Evolutionary conservation across 2,113 vertebrate species (phyloP).

Genomic region (Cyprinodon variegatus): DNA sequence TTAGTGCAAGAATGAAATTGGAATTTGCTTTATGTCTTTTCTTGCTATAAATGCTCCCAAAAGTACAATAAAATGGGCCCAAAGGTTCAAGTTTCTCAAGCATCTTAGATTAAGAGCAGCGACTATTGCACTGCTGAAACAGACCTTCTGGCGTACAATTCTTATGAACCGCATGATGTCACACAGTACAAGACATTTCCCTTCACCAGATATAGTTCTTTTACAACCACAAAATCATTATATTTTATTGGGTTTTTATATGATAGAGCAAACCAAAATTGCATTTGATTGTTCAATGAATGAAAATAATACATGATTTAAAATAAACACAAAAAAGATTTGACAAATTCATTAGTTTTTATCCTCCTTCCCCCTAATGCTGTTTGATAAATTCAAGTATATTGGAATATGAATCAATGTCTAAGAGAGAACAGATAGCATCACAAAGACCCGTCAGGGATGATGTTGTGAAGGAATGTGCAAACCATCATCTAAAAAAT

Average conservation of each 20-base stretch:
- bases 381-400: neutral
- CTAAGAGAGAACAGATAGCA: too few relatives aligned
- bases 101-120: neutral
- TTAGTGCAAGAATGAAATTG: slow-evolving; percentile 33
- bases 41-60: slow-evolving; percentile 34
- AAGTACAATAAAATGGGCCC: slow-evolving; percentile 20
- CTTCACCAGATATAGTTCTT: neutral
- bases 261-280: neutral
- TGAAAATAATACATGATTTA: neutral
- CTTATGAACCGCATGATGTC: neutral
- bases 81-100: slow-evolving; percentile 21
- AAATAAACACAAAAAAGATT: neutral
- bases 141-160: neutral
- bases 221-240: neutral
- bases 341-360: neutral
- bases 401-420: neutral
- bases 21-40: slow-evolving; percentile 43
- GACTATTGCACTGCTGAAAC: neutral
- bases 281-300: neutral
- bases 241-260: neutral
- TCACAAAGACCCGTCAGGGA: too few relatives aligned
- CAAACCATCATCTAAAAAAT: too few relatives aligned
- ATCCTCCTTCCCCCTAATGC: neutral
- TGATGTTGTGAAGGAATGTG: too few relatives aligned
- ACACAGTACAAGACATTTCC: neutral